Base-by-base conservation (phyloP, 2,888 invertebrate genomes). In the Perizoma affinitatum region DNA sequence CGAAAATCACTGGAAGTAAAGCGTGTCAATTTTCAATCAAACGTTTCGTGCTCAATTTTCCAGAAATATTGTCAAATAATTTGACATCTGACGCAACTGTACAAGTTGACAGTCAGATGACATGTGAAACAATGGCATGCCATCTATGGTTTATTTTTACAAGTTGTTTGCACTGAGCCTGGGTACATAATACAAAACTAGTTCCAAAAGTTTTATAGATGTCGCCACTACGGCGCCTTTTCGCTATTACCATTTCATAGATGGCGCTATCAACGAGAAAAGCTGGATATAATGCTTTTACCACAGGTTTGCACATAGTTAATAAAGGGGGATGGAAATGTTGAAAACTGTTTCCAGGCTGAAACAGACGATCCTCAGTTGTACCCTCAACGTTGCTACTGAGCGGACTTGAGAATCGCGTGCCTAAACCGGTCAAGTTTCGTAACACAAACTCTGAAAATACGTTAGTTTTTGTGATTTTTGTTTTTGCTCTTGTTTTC, bases 231-330 rank as follows among this genome's bases (percentile, higher is more conserved):
- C 4, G 8, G 5, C 35, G 33, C 7, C 0, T 4, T 10, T 43
- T 5, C 4, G 9, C 8, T 5, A 33, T 11, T 6, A 38, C 38
- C 49, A 36, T 33, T 6, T 9, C 45, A 56, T 48, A 78, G 80
- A 75, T 76, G 74, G 61, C 76, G 68, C 67, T 80, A 50, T 43
- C 8, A 5, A 47, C 9, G 9, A 4, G 8, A 48, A 22, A 0
- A 8, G 81, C 86, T 84, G 78, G 83, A 68, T 9, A 33, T 6
- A 86, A 84, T 71, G 74, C 71, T 81, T 83, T 86, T 78, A 80
- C 80, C 74, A 80, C 80, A 85, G 87, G 84, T 86, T 88, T 86
- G 86, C 86, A 87, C 86, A 84, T 77, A 74, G 76, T 73, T 75
- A 75, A 74, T 80, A 78, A 65, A 73, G 76, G 77, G 78, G 82